Percentiles rank a stretch among this genome's conserved stretches.
Evolutionary conservation across 2,888 invertebrate species (phyloP).

Genomic region (Epirrita christyi): DNA sequence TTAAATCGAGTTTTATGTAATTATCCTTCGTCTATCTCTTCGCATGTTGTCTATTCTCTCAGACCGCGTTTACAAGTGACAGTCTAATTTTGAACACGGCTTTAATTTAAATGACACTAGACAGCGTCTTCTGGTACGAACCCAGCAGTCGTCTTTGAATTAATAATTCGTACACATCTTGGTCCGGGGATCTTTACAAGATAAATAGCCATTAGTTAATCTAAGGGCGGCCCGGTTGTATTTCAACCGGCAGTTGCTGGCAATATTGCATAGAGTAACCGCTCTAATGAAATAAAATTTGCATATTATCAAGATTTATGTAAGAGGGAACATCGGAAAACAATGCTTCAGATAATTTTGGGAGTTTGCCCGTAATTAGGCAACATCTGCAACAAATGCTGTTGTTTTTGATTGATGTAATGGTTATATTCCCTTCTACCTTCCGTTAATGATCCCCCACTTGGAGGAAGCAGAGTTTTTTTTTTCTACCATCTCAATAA

Average conservation of each 20-base stretch:
- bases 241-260: slow-evolving; percentile 58
- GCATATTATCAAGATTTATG: slow-evolving; percentile 83
- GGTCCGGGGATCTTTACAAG: slow-evolving; percentile 73
- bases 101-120: no score
- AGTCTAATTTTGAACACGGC: no score
- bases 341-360: slow-evolving; percentile 61
- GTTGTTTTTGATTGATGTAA: slow-evolving; percentile 11
- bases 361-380: slow-evolving; percentile 52
- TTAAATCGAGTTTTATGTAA: no score
- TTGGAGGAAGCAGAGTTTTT: background rate
- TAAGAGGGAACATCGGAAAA: slow-evolving; percentile 65
- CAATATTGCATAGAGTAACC: slow-evolving; percentile 79
- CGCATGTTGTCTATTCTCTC: no score
- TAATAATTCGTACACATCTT: slow-evolving; percentile 71
- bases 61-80: no score
- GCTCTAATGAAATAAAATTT: slow-evolving; percentile 84
- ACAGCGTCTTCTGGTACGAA: no score
- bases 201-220: slow-evolving; percentile 84
- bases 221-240: slow-evolving; percentile 74
- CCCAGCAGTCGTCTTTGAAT: slow-evolving; percentile 46
- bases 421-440: background rate
- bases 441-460: background rate
- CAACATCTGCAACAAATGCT: slow-evolving; percentile 30
- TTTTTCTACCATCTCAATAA: no score
- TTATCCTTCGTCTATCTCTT: no score